Base-by-base conservation (phyloP, 2,113 vertebrate genomes). In the Ptilonorhynchus violaceus region DNA sequence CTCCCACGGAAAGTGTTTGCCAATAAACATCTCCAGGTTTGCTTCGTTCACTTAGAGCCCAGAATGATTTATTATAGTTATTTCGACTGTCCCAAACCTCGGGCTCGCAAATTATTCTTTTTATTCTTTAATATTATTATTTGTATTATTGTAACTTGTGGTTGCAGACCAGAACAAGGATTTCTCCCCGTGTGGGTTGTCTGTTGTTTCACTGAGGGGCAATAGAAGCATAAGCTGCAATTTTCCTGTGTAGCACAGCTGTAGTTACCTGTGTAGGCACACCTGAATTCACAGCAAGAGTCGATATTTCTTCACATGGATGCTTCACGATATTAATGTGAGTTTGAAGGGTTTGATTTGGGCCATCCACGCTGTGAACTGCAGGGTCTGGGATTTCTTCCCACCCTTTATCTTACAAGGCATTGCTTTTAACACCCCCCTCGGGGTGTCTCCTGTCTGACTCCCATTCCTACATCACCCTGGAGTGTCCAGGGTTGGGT, bases 21-120 rank as follows among this genome's bases (percentile, higher is more conserved):
- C 91, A 93, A 66, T 59, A 90, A 81, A 55, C 10, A 33, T 74
- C 93, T 92, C 75, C 67, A 74, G 47, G 24, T 90, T 88, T 94
- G 56, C 85, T 88, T 88, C 56, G 73, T 77, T 80, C 78, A 37
- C 10, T 92, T 93, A 83, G 6, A 86, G 18, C 50, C 75, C 30
- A 74, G 53, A 83, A 85, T 95, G 75, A 95, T 96, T 96, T 96
- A 96, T 93, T 95, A 67, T 10, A 95, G 72, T 77, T 83, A 97
- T 96, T 97, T 88, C 88, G 89, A 80, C 90, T 80, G 72, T 88
- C 85, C 63, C 42, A 73, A 85, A 74, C 35, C 53, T 94, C 89
- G 47, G 66, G 30, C 63, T 76, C 39, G 75, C 66, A 63, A 94
- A 80, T 89, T 79, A 73, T 76, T 96, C 77, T 92, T 66, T 90